phyloP scores from a whole-genome alignment of 2,888 invertebrate species.

The Drosophila macrospina region DNA sequence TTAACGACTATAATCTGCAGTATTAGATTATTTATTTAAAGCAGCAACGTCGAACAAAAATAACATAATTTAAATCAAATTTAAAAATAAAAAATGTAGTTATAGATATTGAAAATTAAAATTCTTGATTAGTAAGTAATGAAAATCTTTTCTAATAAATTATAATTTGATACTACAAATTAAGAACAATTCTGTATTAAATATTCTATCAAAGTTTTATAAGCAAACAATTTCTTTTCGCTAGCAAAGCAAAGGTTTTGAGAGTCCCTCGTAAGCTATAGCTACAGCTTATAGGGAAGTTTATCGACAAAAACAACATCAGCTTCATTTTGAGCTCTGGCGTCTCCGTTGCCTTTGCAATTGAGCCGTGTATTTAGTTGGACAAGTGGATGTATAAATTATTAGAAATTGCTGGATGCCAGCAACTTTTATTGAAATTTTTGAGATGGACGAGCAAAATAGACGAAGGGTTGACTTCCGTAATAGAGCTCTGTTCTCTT shows the following conservation, averaged over 20 bases:
- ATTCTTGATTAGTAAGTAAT: too few species aligned
- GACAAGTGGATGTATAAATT: conserved; percentile 50
- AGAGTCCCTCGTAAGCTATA: conserved; percentile 5
- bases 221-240: background rate
- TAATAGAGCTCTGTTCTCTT: conserved; percentile 24
- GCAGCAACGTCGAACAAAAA: too few species aligned
- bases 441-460: conserved; percentile 26
- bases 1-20: background rate
- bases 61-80: too few species aligned
- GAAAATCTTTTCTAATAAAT: too few species aligned
- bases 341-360: conserved; percentile 33
- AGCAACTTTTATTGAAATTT: conserved; percentile 66
- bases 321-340: conserved; percentile 12
- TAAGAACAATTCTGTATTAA: too few species aligned
- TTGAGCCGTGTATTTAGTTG: conserved; percentile 26
- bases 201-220: background rate
- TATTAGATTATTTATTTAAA: too few species aligned
- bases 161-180: too few species aligned
- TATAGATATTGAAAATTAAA: too few species aligned
- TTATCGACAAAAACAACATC: conserved; percentile 22
- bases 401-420: conserved; percentile 66
- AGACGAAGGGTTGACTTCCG: background rate
- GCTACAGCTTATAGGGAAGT: conserved; percentile 18
- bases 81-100: too few species aligned
- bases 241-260: background rate